Conservation (phyloP, 2,888 invertebrate species). For the Tanytarsus gracilentus region DNA sequence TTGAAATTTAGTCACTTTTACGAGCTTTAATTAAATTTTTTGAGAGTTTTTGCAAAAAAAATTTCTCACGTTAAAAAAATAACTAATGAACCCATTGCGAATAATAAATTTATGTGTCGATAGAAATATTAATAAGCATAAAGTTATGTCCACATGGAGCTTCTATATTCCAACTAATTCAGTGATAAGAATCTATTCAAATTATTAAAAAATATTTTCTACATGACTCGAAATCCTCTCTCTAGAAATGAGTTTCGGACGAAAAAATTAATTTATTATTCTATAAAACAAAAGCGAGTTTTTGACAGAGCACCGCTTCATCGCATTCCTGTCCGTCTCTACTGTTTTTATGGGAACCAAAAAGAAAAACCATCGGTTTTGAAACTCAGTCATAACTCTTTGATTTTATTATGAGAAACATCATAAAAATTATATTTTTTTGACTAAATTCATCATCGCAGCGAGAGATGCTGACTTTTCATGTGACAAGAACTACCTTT, state of each 20-base stretch:
- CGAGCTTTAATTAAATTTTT: no score
- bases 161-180: conserved; percentile 12
- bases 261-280: conserved; percentile 13
- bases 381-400: conserved; percentile 13
- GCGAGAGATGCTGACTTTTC: neutral
- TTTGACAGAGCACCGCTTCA: conserved; percentile 1
- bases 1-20: no score
- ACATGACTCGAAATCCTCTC: no score
- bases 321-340: conserved; percentile 3
- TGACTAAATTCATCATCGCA: neutral
- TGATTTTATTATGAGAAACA: conserved; percentile 15
- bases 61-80: neutral
- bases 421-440: conserved; percentile 2
- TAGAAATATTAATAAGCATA: conserved; percentile 14
- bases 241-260: neutral
- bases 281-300: conserved; percentile 27
- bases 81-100: neutral
- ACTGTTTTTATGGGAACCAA: conserved; percentile 16
- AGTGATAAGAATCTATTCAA: conserved; percentile 23
- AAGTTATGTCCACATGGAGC: conserved; percentile 6
- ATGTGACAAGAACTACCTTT: conserved; percentile 13
- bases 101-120: neutral
- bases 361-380: neutral
- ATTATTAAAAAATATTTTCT: conserved; percentile 1
- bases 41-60: no score